Base-by-base conservation (phyloP, 2,888 invertebrate species). In the Noctuana brunneofusca region DNA sequence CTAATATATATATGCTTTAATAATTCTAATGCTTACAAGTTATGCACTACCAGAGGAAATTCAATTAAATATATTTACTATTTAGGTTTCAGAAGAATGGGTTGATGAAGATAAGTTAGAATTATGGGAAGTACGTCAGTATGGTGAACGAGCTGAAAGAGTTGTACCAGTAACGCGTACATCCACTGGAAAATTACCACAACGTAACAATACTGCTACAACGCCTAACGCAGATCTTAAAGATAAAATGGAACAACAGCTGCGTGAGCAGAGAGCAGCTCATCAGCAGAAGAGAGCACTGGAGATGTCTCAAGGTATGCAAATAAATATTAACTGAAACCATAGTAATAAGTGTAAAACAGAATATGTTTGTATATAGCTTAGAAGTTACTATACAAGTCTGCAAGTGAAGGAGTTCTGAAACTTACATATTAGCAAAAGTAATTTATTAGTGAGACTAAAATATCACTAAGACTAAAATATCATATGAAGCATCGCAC, bases 101-200 rank as follows among this genome's bases (percentile, higher is more conserved):
- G 96, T 98, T 0, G 97, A 98, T 71, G 99, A 99, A 85, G 98
- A 98, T 70, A 96, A 97, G 80, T 87, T 99, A 49, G 98, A 99
- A 79, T 86, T 99, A 41, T 99, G 98, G 98, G 98, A 99, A 88
- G 98, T 99, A 65, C 97, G 97, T 75, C 95, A 96, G 75, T 98
- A 97, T 80, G 97, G 97, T 20, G 97, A 98, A 83, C 95, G 93
- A 71, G 87, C 92, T 81, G 94, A 95, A 87, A 93, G 95, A 79
- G 93, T 93, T 76, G 95, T 95, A 80, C 95, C 96, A 83, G 94
- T 97, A 79, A 95, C 97, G 79, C 94, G 96, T 87, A 94, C 96
- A 73, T 94, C 96, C 67, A 95, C 97, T 38, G 96, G 96, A 78
- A 95, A 93, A 85, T 83, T 92, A 72, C 95, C 93, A 64, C 86